Conservation (phyloP, 2,888 invertebrate genomes). For the Stenodera caucasica region DNA sequence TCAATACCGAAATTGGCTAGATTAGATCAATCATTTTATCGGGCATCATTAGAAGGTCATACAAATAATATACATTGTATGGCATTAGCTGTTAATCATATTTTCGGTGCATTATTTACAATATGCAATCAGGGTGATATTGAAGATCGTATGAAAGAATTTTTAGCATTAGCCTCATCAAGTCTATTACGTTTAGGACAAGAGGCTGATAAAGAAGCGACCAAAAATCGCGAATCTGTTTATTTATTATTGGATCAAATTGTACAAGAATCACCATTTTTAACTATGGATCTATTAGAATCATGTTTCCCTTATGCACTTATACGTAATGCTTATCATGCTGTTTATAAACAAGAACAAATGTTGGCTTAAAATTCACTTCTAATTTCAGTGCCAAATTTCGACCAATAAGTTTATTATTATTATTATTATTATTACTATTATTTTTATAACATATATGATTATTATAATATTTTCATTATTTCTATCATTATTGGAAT, state of each 20-base stretch:
- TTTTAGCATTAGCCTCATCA: conserved; percentile 88
- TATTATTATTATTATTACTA: conserved; percentile 1
- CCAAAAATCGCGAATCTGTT: conserved; percentile 93
- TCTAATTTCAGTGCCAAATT: conserved; percentile 5
- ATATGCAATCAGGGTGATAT: conserved; percentile 96
- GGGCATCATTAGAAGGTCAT: conserved; percentile 87
- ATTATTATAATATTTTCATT: not conserved
- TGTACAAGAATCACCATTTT: conserved; percentile 96
- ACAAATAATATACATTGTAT: conserved; percentile 99
- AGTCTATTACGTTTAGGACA: conserved; percentile 92
- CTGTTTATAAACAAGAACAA: conserved; percentile 89
- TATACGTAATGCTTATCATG: conserved; percentile 97
- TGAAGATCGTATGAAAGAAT: conserved; percentile 97
- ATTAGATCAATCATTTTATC: conserved; percentile 85
- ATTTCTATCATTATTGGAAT: too few species aligned
- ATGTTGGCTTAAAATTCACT: conserved; percentile 53
- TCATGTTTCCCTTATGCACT: conserved; percentile 99
- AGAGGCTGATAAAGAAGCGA: conserved; percentile 92
- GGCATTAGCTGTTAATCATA: conserved; percentile 93
- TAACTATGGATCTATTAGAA: conserved; percentile 98
- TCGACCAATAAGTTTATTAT: not conserved
- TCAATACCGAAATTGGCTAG: conserved; percentile 93
- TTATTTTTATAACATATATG: not conserved
- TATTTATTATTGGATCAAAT: conserved; percentile 96
- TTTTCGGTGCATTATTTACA: conserved; percentile 95